Evolutionary conservation across 1,140 invertebrate genomes (phyloP), one percentile per base, ranked within the genome.

Genomic region (Neodiprion lecontei): DNA sequence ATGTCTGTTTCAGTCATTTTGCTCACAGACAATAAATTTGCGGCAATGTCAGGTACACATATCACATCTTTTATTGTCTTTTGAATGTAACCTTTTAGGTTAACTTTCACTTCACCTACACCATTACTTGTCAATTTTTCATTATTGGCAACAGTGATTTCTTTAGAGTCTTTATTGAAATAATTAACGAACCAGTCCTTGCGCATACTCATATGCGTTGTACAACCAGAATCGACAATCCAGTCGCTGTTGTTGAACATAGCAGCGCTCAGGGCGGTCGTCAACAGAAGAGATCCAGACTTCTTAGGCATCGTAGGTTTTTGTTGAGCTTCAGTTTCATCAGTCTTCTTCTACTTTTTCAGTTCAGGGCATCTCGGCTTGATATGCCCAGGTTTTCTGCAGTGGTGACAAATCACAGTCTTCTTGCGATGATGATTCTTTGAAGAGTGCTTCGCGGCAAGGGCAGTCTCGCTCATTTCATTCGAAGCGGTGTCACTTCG

Each of bases 31-130:
- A 72, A 23, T 9, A 72, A 49, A 48, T 50, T 72, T 11, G 48
- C 7, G 17, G 48, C 28, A 3, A 61, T 9, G 21, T 72, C 70
- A 17, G 70, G 48, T 21, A 72, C 48, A 72, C 50, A 72, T 21
- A 50, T 50, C 48, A 72, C 48, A 23, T 72, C 48, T 17, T n/a
- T 17, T 53, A 72, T 23, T 72, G 17, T 72, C 70, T 7, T 2
- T 48, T 70, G 7, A 48, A 23, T 2, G 28, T 70, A 2, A 70
- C 11, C 10, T 48, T 48, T 61, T 9, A 61, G 53, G 53, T 82
- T 1, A 82, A 73, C 67, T 83, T 81, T 77, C 85, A 77, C 28
- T 79, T 9, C 47, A 82, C 73, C 8, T 71, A 47, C 12, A 77
- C 53, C 48, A 75, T 61, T 61, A 61, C 9, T 61, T 61, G 8